Evolutionary conservation across 2,888 invertebrate species (phyloP).

Genomic region (Petrophora chlorosata): DNA sequence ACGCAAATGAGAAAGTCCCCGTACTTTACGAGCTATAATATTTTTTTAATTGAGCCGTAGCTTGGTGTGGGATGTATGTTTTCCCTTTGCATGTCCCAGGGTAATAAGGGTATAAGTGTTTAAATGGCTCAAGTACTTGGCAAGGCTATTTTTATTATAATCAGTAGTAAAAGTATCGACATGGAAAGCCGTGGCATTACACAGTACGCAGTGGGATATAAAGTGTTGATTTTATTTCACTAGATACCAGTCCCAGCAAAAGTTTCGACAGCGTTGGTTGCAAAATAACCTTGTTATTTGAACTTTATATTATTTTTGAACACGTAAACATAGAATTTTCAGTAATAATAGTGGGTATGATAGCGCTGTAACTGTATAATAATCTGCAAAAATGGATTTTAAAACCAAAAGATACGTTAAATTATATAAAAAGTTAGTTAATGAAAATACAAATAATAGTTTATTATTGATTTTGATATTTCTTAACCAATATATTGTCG

Average conservation of each 20-base stretch:
- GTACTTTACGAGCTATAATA: constrained; percentile 12
- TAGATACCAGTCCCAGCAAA: no score
- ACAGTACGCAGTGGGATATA: neutral
- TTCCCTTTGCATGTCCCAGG: constrained; percentile 29
- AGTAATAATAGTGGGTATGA: no score
- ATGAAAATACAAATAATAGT: neutral
- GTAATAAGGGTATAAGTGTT: constrained; percentile 31
- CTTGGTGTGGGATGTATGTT: constrained; percentile 28
- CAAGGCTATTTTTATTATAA: constrained; percentile 8
- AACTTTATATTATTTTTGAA: no score
- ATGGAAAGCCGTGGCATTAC: neutral
- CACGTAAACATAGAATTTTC: no score
- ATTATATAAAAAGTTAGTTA: no score
- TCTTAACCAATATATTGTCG: neutral
- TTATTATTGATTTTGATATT: no score
- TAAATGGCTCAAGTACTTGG: constrained; percentile 16
- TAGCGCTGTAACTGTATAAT: no score
- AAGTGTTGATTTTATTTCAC: no score
- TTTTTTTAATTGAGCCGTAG: constrained; percentile 34
- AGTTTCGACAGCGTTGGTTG: no score
- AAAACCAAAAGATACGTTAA: no score
- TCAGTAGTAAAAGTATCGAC: constrained; percentile 6
- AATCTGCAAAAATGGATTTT: no score
- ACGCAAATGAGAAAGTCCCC: constrained; percentile 19
- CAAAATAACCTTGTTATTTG: no score